A percentile compares a stretch with the other conserved stretches of the same genome.
Conservation (phyloP, 2,888 invertebrate genomes). For the Oxytorus armatus region DNA sequence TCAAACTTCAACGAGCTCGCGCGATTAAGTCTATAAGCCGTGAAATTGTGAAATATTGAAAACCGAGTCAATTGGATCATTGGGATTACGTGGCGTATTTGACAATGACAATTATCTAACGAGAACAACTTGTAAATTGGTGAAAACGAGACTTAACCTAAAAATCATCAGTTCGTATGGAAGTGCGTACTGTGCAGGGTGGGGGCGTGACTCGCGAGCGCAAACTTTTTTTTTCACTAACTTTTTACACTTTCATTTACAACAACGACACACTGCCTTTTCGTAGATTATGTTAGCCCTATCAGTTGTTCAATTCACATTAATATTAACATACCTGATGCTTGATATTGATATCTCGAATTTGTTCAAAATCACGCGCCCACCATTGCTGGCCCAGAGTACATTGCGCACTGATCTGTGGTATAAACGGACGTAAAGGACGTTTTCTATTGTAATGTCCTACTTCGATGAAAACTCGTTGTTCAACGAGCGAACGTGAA, state of each 20-base stretch:
- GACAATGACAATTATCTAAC: background rate
- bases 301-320: conserved; percentile 1
- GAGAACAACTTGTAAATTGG: conserved; percentile 13
- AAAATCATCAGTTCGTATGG: conserved; percentile 78
- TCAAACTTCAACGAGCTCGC: conserved; percentile 70
- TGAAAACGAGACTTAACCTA: conserved; percentile 78
- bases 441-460: conserved; percentile 56
- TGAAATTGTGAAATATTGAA: background rate
- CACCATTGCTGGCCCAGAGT: conserved; percentile 84
- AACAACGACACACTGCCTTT: conserved; percentile 6
- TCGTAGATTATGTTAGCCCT: background rate
- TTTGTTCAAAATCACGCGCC: conserved; percentile 86
- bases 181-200: conserved; percentile 75
- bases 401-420: conserved; percentile 77
- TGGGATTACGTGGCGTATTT: background rate
- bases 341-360: conserved; percentile 77
- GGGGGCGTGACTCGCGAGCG: conserved; percentile 75
- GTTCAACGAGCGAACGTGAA: background rate
- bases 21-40: background rate
- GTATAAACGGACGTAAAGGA: conserved; percentile 78
- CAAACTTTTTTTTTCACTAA: conserved; percentile 53
- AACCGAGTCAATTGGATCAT: background rate
- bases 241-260: conserved; percentile 1
- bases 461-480: conserved; percentile 8
- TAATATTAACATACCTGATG: conserved; percentile 66